Evolutionary conservation across 1,140 invertebrate species (phyloP), one percentile per base, ranked within the genome.

Genomic region (Babylonia areolata): DNA sequence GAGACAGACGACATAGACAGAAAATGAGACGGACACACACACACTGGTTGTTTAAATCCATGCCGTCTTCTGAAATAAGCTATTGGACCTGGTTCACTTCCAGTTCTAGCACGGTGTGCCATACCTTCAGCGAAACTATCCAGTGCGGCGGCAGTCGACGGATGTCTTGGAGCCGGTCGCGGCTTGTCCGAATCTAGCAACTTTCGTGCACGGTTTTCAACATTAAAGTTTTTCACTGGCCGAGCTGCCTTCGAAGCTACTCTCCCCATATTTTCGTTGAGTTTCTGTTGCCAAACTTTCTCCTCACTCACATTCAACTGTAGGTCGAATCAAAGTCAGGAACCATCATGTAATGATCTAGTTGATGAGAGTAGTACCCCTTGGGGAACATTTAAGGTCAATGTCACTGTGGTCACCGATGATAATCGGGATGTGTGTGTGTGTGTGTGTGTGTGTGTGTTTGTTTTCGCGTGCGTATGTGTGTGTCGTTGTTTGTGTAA

Each of bases 141-240:
- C 31, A 73, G 69, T 35, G 82, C 82, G 9, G 82, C 82, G 20
- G 69, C 82, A 31, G 82, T 84, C 0, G 82, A 75, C 0, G 82
- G 82, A 31, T 84, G 82, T n/a, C 82, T 64, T 15, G 82, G 82
- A 11, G 82, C 82, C 40, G 82, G 82, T 31, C 69, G 82, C 37
- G 82, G 82, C 28, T 73, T 84, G 3, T 84, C 82, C 28, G 69
- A 20, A 3, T 46, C 37, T 40, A 84, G 23, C 28, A 84, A 37
- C 46, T 46, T 84, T 35, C 46, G 82, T 20, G 69, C 64, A 33
- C 82, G 82, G 23, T 84, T 84, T 42, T 84, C 82, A 11, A 84
- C 40, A n/a, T 84, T 84, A 35, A 84, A 84, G 46, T 84, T 84
- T 40, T 71, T 71, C 2, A 84, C 69, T n/a, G 82, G 82, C 39